These are phyloP conservation scores for Triplophysa bombifrons DNA, from an alignment of 2,797 vertebrate species.

Conservation along the genomic window DNA sequence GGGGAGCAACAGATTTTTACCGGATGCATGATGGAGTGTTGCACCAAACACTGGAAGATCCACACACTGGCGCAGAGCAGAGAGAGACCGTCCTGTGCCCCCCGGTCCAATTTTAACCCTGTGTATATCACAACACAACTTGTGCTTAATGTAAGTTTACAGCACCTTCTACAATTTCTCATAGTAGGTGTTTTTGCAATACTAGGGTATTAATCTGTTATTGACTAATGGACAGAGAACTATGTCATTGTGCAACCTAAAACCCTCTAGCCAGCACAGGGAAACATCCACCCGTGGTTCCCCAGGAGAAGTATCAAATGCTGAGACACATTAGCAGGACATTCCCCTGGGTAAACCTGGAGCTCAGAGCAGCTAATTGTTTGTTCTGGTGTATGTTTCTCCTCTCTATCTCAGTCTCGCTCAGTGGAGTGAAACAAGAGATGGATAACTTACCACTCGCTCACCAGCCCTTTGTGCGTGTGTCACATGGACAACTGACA, in stretches of 20 bases:
- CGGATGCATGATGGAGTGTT: no score
- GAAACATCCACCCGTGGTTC: background rate
- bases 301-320: constrained; percentile 34
- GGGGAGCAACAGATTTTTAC: no score
- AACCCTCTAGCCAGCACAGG: constrained; percentile 12
- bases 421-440: constrained; percentile 42
- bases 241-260: constrained; percentile 32
- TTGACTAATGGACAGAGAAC: constrained; percentile 43
- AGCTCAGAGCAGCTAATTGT: no score
- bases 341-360: no score
- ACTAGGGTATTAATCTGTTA: constrained; percentile 8
- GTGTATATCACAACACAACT: background rate
- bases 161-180: background rate
- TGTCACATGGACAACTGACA: constrained; percentile 24
- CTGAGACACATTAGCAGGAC: background rate
- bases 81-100: no score
- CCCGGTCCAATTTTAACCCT: no score
- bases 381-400: no score
- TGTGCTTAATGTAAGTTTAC: background rate
- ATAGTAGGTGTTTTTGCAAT: constrained; percentile 24
- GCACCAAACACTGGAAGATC: no score
- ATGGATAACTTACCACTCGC: background rate
- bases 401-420: background rate
- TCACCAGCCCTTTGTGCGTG: no score
- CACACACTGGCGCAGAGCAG: no score